Evolutionary conservation across 2,888 invertebrate species (phyloP).

Genomic region (Craniophora ligustri): DNA sequence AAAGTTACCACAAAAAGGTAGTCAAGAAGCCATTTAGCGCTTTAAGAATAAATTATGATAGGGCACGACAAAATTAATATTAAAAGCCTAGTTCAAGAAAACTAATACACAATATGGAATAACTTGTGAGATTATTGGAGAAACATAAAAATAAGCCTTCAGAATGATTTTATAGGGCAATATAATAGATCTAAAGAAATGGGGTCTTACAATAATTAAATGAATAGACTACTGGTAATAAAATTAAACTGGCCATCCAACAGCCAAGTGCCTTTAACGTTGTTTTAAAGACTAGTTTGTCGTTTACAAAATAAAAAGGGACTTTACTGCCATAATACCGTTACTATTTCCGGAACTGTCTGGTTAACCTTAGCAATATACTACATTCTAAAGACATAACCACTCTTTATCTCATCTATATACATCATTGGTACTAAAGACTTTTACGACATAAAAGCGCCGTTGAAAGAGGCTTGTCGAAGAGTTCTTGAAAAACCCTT

Average conservation of each 20-base stretch:
- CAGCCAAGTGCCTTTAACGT: conserved; percentile 22
- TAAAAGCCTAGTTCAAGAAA: conserved; percentile 11
- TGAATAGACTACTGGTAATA: conserved; percentile 36
- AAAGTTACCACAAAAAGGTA: background rate
- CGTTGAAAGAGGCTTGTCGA: too few species aligned
- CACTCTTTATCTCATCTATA: background rate
- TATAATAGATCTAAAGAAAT: conserved; percentile 43
- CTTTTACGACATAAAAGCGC: conserved; percentile 17
- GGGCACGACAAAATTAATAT: conserved; percentile 12
- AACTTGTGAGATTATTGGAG: conserved; percentile 41
- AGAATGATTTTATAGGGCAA: conserved; percentile 36
- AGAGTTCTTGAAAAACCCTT: conserved; percentile 7
- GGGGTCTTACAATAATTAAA: conserved; percentile 32
- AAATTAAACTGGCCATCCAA: conserved; percentile 25
- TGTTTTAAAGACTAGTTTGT: conserved; percentile 20
- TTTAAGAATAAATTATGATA: conserved; percentile 6
- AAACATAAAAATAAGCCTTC: conserved; percentile 41
- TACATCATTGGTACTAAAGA: background rate
- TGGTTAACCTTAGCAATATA: background rate
- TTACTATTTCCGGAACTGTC: background rate
- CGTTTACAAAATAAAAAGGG: conserved; percentile 17
- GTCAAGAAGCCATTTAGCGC: background rate
- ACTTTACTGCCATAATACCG: background rate
- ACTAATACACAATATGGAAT: conserved; percentile 23
- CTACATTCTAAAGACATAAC: too few species aligned